phyloP scores from a whole-genome alignment of 2,113 vertebrate species.

The Pedetes capensis region DNA sequence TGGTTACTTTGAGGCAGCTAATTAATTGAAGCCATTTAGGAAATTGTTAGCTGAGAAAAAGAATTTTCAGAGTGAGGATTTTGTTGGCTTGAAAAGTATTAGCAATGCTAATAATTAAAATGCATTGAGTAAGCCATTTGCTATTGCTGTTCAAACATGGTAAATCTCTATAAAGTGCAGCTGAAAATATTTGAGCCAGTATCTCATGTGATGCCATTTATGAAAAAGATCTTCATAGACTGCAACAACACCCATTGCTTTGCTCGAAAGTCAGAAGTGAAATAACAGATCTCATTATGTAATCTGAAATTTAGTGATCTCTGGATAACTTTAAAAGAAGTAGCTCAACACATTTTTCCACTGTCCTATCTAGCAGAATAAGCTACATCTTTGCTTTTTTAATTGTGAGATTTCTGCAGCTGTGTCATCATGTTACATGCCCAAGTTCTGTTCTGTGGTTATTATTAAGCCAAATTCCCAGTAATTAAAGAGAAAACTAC shows the following conservation, averaged over 20 bases:
- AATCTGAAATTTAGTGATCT: conserved; percentile 26
- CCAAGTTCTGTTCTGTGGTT: background rate
- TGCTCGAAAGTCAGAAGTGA: background rate
- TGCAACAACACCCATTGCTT: background rate
- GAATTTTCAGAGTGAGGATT: background rate
- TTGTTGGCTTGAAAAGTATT: background rate
- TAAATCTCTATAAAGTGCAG: background rate
- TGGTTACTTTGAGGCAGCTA: background rate
- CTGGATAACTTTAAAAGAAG: background rate
- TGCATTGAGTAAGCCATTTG: background rate
- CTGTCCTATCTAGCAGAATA: background rate
- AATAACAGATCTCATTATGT: background rate
- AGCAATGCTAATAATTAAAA: conserved; percentile 3
- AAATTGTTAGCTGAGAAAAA: conserved; percentile 5
- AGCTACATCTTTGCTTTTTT: background rate
- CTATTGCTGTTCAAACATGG: background rate
- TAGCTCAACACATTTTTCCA: background rate
- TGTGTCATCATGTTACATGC: background rate
- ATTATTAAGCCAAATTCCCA: background rate
- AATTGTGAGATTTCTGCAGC: conserved; percentile 4
- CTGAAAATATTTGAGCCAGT: background rate
- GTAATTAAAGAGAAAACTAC: conserved; percentile 18
- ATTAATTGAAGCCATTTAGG: conserved; percentile 29
- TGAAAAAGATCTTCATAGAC: background rate
- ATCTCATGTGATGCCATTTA: background rate